phyloP scores from a whole-genome alignment of 2,888 invertebrate species.

The Amblyteles armatorius region DNA sequence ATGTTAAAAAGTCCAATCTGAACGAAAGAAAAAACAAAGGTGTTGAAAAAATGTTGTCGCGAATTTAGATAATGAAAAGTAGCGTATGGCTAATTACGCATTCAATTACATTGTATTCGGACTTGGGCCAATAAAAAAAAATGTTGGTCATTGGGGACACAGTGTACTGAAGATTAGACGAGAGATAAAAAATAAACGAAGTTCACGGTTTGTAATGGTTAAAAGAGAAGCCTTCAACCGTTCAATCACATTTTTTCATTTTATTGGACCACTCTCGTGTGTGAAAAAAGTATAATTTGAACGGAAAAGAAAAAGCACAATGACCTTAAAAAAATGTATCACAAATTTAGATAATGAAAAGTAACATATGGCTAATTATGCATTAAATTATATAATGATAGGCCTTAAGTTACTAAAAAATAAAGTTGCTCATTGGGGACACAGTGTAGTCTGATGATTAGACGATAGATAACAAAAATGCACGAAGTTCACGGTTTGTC shows the following conservation, averaged over 20 bases:
- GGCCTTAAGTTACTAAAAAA: not conserved
- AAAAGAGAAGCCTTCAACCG: not conserved
- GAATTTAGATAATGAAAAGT: not conserved
- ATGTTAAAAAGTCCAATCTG: not conserved
- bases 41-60: not conserved
- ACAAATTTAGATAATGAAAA: not conserved
- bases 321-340: not conserved
- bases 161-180: not conserved
- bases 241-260: not conserved
- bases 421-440: not conserved
- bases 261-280: not conserved
- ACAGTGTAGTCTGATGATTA: not conserved
- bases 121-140: not conserved
- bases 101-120: not conserved
- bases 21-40: not conserved
- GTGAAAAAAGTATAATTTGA: not conserved
- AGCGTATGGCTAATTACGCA: not conserved
- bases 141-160: not conserved
- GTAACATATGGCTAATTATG: not conserved
- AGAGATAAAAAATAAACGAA: not conserved
- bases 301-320: not conserved
- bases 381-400: not conserved
- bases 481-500: not conserved
- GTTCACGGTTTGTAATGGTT: not conserved
- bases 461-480: not conserved